Evolutionary conservation across 2,113 vertebrate species (phyloP).

Genomic region (Pterocles burchelli): DNA sequence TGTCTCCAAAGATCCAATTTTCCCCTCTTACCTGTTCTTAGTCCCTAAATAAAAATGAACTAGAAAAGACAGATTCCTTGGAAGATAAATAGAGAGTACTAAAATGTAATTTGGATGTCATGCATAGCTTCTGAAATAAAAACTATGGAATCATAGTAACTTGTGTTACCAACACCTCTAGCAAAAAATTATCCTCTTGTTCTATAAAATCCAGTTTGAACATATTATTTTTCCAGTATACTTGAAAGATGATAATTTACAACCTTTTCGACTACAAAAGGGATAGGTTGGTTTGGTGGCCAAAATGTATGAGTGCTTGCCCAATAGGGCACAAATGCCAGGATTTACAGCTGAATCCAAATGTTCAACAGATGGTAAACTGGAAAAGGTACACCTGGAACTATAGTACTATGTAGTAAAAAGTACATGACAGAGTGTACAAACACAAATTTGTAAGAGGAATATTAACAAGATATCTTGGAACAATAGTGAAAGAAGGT

Average conservation of each 20-base stretch:
- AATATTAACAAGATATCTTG: slow-evolving; percentile 65
- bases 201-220: background rate
- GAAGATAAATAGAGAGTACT: background rate
- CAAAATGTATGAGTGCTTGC: slow-evolving; percentile 52
- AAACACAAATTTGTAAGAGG: slow-evolving; percentile 41
- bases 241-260: background rate
- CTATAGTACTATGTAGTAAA: slow-evolving; percentile 1
- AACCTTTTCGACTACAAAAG: background rate
- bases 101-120: background rate
- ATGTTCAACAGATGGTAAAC: slow-evolving; percentile 73
- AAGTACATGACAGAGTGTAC: slow-evolving; percentile 22
- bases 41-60: background rate
- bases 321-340: slow-evolving; percentile 17
- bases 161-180: background rate
- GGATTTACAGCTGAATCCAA: slow-evolving; percentile 53
- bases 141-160: background rate
- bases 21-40: background rate
- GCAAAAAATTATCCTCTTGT: background rate
- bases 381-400: slow-evolving; percentile 69
- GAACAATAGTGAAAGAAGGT: slow-evolving; percentile 74
- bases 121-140: background rate
- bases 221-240: background rate
- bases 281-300: background rate
- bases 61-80: background rate
- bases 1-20: background rate